phyloP scores from a whole-genome alignment of 2,797 vertebrate genomes.

The Hypotaenidia okinawae region DNA sequence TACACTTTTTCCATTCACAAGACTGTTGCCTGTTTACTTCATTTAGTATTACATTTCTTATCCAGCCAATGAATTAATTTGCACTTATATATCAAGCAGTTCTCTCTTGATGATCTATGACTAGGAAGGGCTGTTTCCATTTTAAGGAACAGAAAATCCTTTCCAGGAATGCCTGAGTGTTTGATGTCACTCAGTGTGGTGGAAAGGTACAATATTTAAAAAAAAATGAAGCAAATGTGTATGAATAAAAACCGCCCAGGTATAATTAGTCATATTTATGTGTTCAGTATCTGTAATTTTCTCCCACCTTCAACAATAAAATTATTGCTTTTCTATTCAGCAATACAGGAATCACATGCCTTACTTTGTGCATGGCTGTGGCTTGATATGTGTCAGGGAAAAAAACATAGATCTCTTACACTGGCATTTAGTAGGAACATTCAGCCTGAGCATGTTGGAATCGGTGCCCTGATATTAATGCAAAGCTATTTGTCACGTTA shows the following conservation, averaged over 20 bases:
- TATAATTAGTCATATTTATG: neutral
- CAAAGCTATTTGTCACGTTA: constrained; percentile 31
- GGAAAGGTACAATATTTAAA: neutral
- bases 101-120: neutral
- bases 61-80: neutral
- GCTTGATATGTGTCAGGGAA: neutral
- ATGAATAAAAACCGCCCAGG: neutral
- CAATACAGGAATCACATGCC: neutral
- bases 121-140: neutral
- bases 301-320: neutral
- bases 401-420: neutral
- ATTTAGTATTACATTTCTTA: neutral
- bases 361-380: neutral
- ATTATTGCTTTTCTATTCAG: neutral
- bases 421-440: constrained; percentile 5
- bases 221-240: neutral
- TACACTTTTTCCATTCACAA: neutral
- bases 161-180: neutral
- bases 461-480: constrained; percentile 6
- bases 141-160: constrained; percentile 6
- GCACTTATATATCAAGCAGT: neutral
- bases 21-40: neutral
- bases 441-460: neutral
- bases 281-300: neutral
- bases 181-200: neutral